Conservation (phyloP, 2,888 invertebrate genomes). For the Epinotia demarniana region DNA sequence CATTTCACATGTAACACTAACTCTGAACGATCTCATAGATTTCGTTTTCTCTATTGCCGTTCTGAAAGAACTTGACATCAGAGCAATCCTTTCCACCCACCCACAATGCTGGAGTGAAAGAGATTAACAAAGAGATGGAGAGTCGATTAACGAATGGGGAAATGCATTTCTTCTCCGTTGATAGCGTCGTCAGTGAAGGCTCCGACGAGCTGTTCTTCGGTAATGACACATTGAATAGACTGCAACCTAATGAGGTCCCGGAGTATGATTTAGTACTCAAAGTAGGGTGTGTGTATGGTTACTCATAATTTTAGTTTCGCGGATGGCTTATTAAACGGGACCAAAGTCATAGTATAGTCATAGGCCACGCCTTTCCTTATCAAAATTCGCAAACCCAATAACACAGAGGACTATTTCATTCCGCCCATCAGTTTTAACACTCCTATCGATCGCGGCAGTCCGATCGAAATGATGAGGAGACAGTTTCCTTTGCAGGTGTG, state of each 20-base stretch:
- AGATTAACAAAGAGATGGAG: not conserved
- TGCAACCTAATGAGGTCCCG: constrained; percentile 11
- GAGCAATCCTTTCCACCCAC: constrained; percentile 14
- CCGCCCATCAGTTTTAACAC: constrained; percentile 43
- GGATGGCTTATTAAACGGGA: constrained; percentile 43
- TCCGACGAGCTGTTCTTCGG: constrained; percentile 12
- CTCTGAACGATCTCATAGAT: not conserved
- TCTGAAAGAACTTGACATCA: not conserved
- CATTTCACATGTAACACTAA: constrained; percentile 1
- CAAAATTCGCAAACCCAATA: not conserved
- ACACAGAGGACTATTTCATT: constrained; percentile 17
- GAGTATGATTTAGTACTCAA: constrained; percentile 30
- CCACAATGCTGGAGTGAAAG: constrained; percentile 16
- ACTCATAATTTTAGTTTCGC: constrained; percentile 44
- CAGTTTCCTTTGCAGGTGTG: constrained; percentile 44
- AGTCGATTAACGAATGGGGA: not conserved
- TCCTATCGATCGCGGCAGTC: constrained; percentile 39
- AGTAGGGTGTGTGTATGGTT: constrained; percentile 40
- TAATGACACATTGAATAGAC: not conserved
- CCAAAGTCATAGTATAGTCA: constrained; percentile 40
- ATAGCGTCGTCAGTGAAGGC: constrained; percentile 3
- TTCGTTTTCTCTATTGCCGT: constrained; percentile 1
- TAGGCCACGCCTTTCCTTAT: constrained; percentile 35
- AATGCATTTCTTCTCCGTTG: constrained; percentile 16
- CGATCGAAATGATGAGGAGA: constrained; percentile 38